phyloP scores from a whole-genome alignment of 1,140 invertebrate genomes.

The Pinna nobilis region DNA sequence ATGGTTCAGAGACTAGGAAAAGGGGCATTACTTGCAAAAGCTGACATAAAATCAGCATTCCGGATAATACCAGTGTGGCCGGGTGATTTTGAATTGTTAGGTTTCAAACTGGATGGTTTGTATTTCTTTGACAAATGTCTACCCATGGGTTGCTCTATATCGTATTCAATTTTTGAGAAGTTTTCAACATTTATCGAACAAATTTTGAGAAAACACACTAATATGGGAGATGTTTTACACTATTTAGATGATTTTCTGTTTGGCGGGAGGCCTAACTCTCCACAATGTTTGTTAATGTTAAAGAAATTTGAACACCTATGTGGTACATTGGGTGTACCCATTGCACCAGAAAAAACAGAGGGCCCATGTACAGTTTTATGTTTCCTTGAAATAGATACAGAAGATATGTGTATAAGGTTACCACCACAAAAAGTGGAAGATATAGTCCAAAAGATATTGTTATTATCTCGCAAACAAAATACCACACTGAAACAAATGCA shows the following conservation, averaged over 20 bases:
- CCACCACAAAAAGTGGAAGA: slow-evolving; percentile 20
- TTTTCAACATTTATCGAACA: slow-evolving; percentile 37
- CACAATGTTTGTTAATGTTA: not conserved
- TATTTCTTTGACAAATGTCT: slow-evolving; percentile 39
- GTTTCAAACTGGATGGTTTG: not conserved
- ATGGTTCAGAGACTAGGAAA: slow-evolving; percentile 1
- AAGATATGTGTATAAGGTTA: not conserved
- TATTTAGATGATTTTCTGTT: slow-evolving; percentile 37
- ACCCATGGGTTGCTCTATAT: slow-evolving; percentile 30
- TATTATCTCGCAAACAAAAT: not conserved
- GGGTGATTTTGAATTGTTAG: slow-evolving; percentile 12
- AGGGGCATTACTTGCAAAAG: slow-evolving; percentile 21
- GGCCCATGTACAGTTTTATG: not conserved
- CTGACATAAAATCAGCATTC: slow-evolving; percentile 31
- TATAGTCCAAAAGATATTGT: not conserved
- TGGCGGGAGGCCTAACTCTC: not conserved
- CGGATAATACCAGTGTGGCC: not conserved
- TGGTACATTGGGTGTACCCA: slow-evolving; percentile 5
- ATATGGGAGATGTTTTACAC: not conserved
- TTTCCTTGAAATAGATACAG: slow-evolving; percentile 20
- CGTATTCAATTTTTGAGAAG: slow-evolving; percentile 28
- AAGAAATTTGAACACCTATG: not conserved
- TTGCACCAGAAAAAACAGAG: slow-evolving; percentile 9
- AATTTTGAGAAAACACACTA: not conserved
- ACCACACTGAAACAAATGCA: too few species aligned